Base-by-base conservation (phyloP, 2,113 vertebrate species). In the Mirounga angustirostris region DNA sequence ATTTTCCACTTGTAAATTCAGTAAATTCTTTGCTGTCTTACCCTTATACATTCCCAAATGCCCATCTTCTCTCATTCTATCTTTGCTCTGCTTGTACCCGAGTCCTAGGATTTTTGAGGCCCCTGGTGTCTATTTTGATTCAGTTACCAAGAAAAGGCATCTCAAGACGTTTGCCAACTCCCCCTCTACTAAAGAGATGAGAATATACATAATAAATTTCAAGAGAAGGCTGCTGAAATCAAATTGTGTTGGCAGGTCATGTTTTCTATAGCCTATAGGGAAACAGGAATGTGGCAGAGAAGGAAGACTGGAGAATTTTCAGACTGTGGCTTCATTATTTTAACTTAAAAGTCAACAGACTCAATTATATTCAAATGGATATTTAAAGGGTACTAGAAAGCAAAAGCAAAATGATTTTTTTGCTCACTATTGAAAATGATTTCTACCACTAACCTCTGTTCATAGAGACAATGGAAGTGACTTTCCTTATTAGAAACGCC, bases 61-160 rank as follows among this genome's bases (percentile, higher is more conserved):
- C 28, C 26, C 26, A 9, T 40, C 21, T 81, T 11, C 30, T 87
- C 43, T 95, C 19, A 61, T n/a, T 65, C 76, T 63, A 19, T 59
- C 65, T 95, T 46, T 33, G 43, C 26, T 83, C 40, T 78, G 22
- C 73, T n/a, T 12, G 19, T 15, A 21, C 14, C 36, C 6, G 6
- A 78, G 69, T 36, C 61, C 61, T 8, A 89, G 61, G 61, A 43
- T 90, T 91, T 80, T 73, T 84, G 46, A 95, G 54, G 33, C 2
- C 92, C 46, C 56, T 58, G 16, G 50, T 61, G n/a, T 78, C n/a
- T 18, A 96, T 19, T 95, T 92, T 84, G 7, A 33, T 58, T 94
- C 83, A 89, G 92, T 83, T 84, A 69, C 46, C 71, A 84, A 92
- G 82, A 80, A 97, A 97, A 96, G n/a, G 24, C 12, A 15, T 94